These are phyloP conservation scores for Mongoloraphidia duomilia DNA, from an alignment of 2,888 invertebrate genomes.

Conservation along the genomic window DNA sequence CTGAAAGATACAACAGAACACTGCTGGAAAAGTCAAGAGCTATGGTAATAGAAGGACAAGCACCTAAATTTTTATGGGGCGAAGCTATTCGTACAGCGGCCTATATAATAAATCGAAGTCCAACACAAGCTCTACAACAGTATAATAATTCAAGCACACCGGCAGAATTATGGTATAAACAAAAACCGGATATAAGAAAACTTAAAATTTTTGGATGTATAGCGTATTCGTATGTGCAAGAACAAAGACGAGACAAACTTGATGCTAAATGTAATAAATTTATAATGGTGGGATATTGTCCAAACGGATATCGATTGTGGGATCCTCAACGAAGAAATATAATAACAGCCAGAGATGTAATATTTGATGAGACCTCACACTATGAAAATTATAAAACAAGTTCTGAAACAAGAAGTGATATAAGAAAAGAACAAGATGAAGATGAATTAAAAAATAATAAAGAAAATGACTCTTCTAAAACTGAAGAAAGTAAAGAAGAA, in stretches of 20 bases:
- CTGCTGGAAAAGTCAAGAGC: slow-evolving; percentile 7
- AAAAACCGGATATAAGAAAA: slow-evolving; percentile 8
- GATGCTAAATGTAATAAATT: not conserved
- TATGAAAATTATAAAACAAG: too few relatives aligned
- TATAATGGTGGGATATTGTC: not conserved
- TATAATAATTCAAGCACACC: slow-evolving; percentile 4
- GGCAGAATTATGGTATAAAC: slow-evolving; percentile 9
- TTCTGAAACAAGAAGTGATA: not conserved
- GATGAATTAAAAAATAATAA: too few relatives aligned
- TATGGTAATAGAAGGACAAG: slow-evolving; percentile 6
- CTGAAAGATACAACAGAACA: slow-evolving; percentile 23
- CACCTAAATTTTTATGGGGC: slow-evolving; percentile 8
- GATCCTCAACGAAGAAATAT: not conserved
- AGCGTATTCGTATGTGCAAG: slow-evolving; percentile 2
- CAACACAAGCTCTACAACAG: not conserved
- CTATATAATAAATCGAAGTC: slow-evolving; percentile 7
- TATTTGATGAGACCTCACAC: not conserved
- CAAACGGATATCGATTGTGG: not conserved
- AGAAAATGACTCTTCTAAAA: too few relatives aligned
- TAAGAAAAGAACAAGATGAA: not conserved
- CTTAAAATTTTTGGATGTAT: slow-evolving; percentile 9
- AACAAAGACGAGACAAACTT: not conserved
- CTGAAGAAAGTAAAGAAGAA: not conserved
- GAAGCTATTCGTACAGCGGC: slow-evolving; percentile 8
- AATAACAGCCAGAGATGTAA: not conserved